A percentile compares a stretch with the other conserved stretches of the same genome.
Conservation (phyloP, 2,888 invertebrate species). For the Cancer borealis region DNA sequence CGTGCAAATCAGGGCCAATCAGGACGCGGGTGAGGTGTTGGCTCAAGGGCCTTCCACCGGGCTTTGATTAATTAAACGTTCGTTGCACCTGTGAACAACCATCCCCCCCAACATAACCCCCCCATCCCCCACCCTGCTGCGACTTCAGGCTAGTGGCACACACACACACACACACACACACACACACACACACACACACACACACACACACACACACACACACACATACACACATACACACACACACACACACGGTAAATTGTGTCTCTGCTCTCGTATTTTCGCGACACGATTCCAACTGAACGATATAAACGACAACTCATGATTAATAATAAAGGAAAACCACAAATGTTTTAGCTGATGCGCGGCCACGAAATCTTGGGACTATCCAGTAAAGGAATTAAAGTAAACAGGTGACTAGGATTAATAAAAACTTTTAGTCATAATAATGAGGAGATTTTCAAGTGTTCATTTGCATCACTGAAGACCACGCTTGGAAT, state of each 20-base stretch:
- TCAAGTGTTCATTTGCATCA: background rate
- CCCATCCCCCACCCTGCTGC: background rate
- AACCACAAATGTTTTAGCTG: background rate
- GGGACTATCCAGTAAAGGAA: background rate
- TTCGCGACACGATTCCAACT: background rate
- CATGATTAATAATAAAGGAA: background rate
- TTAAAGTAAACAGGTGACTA: background rate
- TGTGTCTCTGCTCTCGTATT: background rate
- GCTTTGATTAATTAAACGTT: constrained; percentile 14
- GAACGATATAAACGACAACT: background rate
- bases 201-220: background rate
- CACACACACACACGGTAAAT: background rate
- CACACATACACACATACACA: background rate
- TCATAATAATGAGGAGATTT: background rate
- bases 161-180: no score
- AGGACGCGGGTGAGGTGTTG: background rate
- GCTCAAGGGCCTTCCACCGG: background rate
- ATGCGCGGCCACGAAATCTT: background rate
- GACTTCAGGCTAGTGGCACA: no score
- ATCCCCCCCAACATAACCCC: background rate
- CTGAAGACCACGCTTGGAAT: background rate
- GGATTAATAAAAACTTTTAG: background rate
- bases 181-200: no score
- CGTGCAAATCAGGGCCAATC: background rate
- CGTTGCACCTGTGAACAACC: background rate